Percentiles rank a stretch among this genome's conserved stretches.
Conservation (phyloP, 2,113 vertebrate genomes). For the Verasper variegatus region DNA sequence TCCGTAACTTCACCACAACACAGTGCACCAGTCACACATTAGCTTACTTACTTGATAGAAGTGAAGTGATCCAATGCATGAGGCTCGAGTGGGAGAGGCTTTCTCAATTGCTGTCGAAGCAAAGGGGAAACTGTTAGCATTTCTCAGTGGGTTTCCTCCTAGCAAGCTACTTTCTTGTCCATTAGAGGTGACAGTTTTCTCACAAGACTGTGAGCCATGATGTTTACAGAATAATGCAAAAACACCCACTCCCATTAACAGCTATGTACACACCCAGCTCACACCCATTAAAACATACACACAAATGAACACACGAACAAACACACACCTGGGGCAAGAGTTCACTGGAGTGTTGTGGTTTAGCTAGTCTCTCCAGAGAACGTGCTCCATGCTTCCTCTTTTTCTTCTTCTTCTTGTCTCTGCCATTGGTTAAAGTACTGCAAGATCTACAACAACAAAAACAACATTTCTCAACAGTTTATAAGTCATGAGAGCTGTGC, state of each 20-base stretch:
- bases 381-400: conserved; percentile 90
- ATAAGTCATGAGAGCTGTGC: conserved; percentile 21
- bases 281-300: conserved; percentile 16
- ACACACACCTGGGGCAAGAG: conserved; percentile 76
- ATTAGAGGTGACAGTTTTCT: neutral
- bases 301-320: neutral
- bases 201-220: neutral
- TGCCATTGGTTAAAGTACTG: conserved; percentile 89
- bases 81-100: conserved; percentile 79
- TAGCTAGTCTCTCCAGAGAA: conserved; percentile 86
- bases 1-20: neutral
- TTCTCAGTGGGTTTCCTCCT: neutral
- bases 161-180: neutral
- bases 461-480: conserved; percentile 29
- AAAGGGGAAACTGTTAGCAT: neutral
- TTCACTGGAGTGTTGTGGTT: conserved; percentile 75
- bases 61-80: conserved; percentile 87
- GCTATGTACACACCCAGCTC: conserved; percentile 22
- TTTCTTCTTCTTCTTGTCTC: conserved; percentile 85
- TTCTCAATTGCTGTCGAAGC: conserved; percentile 70
- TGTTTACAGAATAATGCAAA: conserved; percentile 3
- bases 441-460: conserved; percentile 35
- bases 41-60: conserved; percentile 86
- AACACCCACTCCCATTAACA: neutral
- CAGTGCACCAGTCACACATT: neutral